These are phyloP conservation scores for Danio jaintianensis DNA, from an alignment of 2,797 vertebrate species.

Conservation along the genomic window DNA sequence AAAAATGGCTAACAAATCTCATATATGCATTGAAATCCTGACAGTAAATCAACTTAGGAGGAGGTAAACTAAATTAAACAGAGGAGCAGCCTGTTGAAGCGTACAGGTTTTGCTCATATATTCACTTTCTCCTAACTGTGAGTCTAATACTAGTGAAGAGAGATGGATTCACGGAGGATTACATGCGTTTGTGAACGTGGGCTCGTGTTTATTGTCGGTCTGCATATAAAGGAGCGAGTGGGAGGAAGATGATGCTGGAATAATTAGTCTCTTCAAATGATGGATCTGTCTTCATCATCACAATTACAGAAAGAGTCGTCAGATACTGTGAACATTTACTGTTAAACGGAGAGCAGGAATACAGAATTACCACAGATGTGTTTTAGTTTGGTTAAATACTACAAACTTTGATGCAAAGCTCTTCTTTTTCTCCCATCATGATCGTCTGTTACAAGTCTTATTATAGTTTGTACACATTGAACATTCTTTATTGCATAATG, in stretches of 20 bases:
- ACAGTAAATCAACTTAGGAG: too few species aligned
- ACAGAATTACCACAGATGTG: background rate
- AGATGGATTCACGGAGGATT: constrained; percentile 27
- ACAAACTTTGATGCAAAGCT: background rate
- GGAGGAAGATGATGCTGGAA: constrained; percentile 47
- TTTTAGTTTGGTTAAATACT: background rate
- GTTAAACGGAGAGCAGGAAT: background rate
- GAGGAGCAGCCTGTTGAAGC: too few species aligned
- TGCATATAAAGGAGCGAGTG: constrained; percentile 40
- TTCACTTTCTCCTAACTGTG: background rate
- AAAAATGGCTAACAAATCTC: too few species aligned
- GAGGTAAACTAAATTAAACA: too few species aligned
- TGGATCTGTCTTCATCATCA: constrained; percentile 40
- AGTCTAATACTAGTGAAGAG: background rate
- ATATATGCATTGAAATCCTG: too few species aligned
- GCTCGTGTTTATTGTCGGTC: constrained; percentile 49
- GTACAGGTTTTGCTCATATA: too few species aligned
- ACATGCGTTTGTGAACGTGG: constrained; percentile 24
- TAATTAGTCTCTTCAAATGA: constrained; percentile 52
- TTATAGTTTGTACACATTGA: too few species aligned
- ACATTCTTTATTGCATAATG: too few species aligned
- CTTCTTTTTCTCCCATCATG: background rate
- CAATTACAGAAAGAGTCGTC: constrained; percentile 30
- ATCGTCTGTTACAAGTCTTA: constrained; percentile 5
- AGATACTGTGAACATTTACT: background rate